Conservation (phyloP, 2,797 vertebrate genomes). For the Tapirus indicus region DNA sequence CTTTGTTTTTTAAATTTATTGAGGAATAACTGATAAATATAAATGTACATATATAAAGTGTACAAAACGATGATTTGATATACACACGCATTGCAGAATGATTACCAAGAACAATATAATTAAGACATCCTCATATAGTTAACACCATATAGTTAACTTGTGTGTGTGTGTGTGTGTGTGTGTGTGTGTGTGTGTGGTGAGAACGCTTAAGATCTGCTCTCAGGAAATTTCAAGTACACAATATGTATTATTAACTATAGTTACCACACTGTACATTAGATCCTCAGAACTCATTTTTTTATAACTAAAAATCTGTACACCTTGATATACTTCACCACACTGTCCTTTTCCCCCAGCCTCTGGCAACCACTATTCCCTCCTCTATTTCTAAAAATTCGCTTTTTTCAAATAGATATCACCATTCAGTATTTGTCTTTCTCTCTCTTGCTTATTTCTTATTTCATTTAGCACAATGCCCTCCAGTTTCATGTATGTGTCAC, state of each 20-base stretch:
- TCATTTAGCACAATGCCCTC: background rate
- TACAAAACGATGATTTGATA: background rate
- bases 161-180: background rate
- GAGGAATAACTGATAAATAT: background rate
- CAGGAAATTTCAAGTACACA: background rate
- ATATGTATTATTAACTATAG: background rate
- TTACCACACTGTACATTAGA: background rate
- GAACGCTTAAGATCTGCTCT: background rate
- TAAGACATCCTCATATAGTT: background rate
- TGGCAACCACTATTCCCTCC: background rate
- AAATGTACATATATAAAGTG: background rate
- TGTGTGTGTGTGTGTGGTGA: background rate
- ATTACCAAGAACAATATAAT: background rate
- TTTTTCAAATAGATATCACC: background rate
- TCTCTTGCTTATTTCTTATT: background rate
- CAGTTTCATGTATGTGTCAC: background rate
- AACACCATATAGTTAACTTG: background rate
- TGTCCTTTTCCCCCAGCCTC: background rate
- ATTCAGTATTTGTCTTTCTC: background rate
- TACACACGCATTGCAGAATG: background rate
- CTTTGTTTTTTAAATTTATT: background rate
- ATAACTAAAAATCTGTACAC: background rate
- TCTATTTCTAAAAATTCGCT: background rate
- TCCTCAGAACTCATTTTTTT: background rate
- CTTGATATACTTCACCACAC: background rate